Conservation (phyloP, 2,113 vertebrate genomes). For the Campylomormyrus tamandua region DNA sequence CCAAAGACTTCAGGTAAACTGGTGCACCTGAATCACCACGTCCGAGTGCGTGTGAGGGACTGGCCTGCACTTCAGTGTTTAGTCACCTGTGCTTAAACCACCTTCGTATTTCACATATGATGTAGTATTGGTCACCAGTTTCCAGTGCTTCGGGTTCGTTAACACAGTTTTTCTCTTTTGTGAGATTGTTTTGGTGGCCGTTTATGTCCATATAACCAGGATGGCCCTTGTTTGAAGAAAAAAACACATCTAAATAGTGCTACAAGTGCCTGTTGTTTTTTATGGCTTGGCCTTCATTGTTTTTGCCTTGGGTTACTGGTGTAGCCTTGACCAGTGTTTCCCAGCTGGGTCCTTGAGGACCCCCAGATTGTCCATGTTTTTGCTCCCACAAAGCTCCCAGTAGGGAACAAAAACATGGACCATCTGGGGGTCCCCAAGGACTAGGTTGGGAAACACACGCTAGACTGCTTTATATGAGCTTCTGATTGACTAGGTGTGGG, state of each 20-base stretch:
- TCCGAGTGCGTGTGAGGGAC: no score
- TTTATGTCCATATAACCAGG: background rate
- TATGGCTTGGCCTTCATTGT: background rate
- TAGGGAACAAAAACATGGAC: background rate
- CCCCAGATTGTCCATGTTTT: background rate
- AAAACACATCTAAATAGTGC: background rate
- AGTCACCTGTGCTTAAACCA: background rate
- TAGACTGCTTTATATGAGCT: background rate
- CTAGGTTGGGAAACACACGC: background rate
- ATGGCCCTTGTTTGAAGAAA: background rate
- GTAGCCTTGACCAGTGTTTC: background rate
- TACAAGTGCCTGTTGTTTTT: background rate
- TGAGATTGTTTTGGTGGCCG: background rate
- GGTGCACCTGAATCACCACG: no score
- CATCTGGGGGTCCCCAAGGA: background rate
- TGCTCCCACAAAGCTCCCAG: background rate
- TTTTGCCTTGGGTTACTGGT: background rate
- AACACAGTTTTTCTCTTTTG: background rate
- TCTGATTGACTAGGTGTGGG: background rate
- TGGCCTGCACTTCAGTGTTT: background rate
- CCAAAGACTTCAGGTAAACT: no score
- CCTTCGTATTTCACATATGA: background rate
- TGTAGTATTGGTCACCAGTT: background rate
- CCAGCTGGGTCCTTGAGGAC: background rate
- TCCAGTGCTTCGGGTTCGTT: background rate